These are phyloP conservation scores for Florisuga fusca DNA, from an alignment of 2,797 vertebrate species.

Conservation along the genomic window DNA sequence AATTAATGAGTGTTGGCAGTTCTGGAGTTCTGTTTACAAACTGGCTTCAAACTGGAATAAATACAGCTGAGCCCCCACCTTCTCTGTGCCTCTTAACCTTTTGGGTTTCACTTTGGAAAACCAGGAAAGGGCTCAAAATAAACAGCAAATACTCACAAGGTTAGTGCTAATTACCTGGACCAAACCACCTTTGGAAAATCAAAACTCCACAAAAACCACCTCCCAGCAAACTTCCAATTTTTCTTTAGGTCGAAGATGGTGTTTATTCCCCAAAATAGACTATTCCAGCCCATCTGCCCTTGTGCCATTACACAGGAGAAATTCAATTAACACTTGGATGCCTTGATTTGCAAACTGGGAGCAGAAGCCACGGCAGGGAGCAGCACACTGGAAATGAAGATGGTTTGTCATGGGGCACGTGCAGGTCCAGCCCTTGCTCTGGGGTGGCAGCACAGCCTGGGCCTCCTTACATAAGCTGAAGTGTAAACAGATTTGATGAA, in stretches of 20 bases:
- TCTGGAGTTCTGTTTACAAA: background rate
- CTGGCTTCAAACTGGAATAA: background rate
- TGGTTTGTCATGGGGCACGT: background rate
- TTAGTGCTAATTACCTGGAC: background rate
- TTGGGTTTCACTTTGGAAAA: background rate
- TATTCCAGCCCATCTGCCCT: slow-evolving; percentile 31
- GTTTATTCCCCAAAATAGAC: slow-evolving; percentile 42
- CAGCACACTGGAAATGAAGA: background rate
- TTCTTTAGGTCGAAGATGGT: slow-evolving; percentile 49
- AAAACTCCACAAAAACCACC: background rate
- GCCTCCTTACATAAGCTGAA: background rate
- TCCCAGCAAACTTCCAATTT: background rate
- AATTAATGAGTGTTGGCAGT: background rate
- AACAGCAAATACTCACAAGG: background rate
- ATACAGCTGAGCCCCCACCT: background rate
- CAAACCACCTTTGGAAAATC: background rate
- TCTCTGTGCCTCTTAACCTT: background rate
- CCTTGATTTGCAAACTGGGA: background rate
- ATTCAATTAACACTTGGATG: background rate
- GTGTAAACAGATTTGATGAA: background rate
- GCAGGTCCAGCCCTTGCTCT: background rate
- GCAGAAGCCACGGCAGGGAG: background rate
- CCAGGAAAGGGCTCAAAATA: background rate
- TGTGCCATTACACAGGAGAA: background rate
- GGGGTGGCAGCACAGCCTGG: background rate